A percentile compares a stretch with the other conserved stretches of the same genome.
These are phyloP conservation scores for Virgularia gustaviana DNA, from an alignment of 92 coral and sea anemone genomes.

Conservation along the genomic window DNA sequence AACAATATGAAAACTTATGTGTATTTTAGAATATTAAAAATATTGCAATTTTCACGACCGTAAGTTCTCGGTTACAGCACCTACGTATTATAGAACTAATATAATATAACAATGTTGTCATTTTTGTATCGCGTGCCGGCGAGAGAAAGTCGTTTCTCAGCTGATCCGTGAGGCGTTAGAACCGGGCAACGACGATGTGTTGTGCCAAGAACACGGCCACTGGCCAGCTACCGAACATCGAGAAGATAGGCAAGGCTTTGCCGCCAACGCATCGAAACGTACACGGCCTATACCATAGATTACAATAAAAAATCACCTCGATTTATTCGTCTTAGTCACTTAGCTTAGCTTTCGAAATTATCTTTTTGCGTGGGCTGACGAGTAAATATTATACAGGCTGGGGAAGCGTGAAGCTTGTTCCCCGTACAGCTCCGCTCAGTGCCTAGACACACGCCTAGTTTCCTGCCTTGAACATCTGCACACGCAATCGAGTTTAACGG, in stretches of 20 bases:
- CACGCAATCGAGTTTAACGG: not conserved
- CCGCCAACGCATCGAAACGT: conserved; percentile 33
- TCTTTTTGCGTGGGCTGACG: conserved; percentile 35
- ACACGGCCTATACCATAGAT: conserved; percentile 33
- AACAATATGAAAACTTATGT: too few relatives aligned
- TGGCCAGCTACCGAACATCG: too few relatives aligned
- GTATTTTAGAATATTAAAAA: too few relatives aligned
- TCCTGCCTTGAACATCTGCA: not conserved
- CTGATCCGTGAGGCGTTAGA: too few relatives aligned
- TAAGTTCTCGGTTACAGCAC: too few relatives aligned
- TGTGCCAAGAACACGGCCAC: too few relatives aligned
- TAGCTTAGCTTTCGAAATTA: conserved; percentile 41
- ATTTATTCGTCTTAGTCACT: conserved; percentile 32
- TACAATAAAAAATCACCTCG: conserved; percentile 29
- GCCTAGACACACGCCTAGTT: not conserved
- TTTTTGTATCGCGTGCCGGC: too few relatives aligned
- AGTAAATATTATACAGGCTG: conserved; percentile 35
- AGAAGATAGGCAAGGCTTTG: not conserved
- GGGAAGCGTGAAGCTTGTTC: conserved; percentile 22
- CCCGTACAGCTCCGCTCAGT: not conserved
- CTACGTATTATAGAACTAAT: too few relatives aligned
- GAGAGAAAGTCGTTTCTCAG: too few relatives aligned
- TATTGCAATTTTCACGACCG: too few relatives aligned
- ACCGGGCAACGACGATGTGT: too few relatives aligned
- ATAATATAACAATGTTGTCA: too few relatives aligned